phyloP scores from a whole-genome alignment of 2,113 vertebrate genomes.

The Planiliza haematocheilus region DNA sequence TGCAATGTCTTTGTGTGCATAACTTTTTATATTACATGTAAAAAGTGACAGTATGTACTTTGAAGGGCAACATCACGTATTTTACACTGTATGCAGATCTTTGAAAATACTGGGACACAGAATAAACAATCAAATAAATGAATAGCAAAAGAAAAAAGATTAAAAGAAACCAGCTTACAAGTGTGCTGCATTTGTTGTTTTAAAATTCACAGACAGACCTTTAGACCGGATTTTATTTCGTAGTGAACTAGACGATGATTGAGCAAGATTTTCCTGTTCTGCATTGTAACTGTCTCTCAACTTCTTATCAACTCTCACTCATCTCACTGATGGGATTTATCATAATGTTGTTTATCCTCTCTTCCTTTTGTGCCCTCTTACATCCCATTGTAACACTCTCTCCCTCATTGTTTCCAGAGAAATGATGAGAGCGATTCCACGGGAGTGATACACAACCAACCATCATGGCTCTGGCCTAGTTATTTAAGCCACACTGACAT shows the following conservation, averaged over 20 bases:
- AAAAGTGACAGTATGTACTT: not conserved
- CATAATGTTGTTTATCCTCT: conserved; percentile 15
- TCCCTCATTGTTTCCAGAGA: conserved; percentile 25
- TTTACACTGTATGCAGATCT: too few relatives aligned
- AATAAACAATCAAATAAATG: too few relatives aligned
- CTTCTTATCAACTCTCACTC: conserved; percentile 55
- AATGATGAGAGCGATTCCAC: conserved; percentile 23
- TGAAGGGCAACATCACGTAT: not conserved
- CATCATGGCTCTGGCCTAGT: conserved; percentile 48
- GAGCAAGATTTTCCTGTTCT: conserved; percentile 16
- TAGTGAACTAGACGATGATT: conserved; percentile 10
- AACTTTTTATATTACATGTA: not conserved
- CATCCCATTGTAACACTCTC: conserved; percentile 6
- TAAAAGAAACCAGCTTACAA: too few relatives aligned
- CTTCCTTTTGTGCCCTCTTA: conserved; percentile 1
- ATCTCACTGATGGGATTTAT: conserved; percentile 62
- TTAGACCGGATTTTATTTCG: too few relatives aligned
- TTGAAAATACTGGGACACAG: too few relatives aligned
- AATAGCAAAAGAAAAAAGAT: too few relatives aligned
- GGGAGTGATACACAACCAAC: conserved; percentile 19
- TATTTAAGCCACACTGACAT: conserved; percentile 61
- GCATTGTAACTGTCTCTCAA: conserved; percentile 10
- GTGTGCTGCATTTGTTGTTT: too few relatives aligned
- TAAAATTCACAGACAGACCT: not conserved
- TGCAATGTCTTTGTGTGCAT: not conserved